Evolutionary conservation across 2,797 vertebrate genomes (phyloP), one percentile per base, ranked within the genome.

Genomic region (Esox lucius): DNA sequence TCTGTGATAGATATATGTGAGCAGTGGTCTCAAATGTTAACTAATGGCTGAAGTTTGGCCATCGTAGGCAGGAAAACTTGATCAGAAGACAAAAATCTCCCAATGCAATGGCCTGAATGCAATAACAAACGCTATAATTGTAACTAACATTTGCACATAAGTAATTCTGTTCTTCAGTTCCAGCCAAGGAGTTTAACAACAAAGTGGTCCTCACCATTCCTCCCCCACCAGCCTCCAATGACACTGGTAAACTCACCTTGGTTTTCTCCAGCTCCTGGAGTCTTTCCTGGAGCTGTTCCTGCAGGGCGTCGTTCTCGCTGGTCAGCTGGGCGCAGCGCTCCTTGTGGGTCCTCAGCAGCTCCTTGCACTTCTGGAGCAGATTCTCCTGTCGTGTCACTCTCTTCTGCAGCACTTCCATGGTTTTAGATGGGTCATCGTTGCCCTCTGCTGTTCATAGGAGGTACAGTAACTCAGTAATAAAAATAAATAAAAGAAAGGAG

Each of bases 221-320:
- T 22, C 17, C 51, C 51, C 51, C 51, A 51, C 16, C 49, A 51
- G 49, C 53, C 53, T 56, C 5, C 19, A 59, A 3, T 3, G 62
- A 65, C n/a, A n/a, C 22, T 22, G 19, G 24, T 70, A 13, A 70
- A 49, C 46, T 26, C 22, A 98, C 98, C 96, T 99, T 99, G 42
- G 96, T 96, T 87, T 98, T 99, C 83, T 99, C 98, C 78, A 99
- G 92, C 74, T 99, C 97, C 80, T 97, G 96, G 78, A 99, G 94
- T 48, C 97, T 94, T 85, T 98, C 98, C 72, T 97, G 95, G 68
- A 99, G 92, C 82, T 99, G 98, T 64, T 97, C 95, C 77, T 99
- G 98, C 65, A 99, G 92, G 0, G 95, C 93, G 73, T 99, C 98
- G 0, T 99, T 99, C 87, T 99, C 96, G 0, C 91, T 98, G 86